Evolutionary conservation across 1,140 invertebrate genomes (phyloP).

Genomic region (Rhizoglyphus robini): DNA sequence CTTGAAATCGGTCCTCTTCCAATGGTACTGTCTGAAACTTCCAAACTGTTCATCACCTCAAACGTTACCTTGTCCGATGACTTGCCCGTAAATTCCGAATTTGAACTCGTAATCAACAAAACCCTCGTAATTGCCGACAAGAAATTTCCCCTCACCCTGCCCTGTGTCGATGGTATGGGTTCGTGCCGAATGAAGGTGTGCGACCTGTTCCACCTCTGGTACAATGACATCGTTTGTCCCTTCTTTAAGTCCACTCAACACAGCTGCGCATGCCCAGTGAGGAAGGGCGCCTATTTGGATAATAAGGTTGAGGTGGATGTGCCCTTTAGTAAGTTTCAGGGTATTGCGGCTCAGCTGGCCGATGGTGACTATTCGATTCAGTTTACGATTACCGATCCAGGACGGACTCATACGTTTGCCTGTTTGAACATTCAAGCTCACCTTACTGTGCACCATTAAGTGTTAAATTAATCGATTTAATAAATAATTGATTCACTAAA

Average conservation of each 20-base stretch:
- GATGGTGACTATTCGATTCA: conserved; percentile 2
- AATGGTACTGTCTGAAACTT: neutral
- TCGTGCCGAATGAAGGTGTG: conserved; percentile 1
- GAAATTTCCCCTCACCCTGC: neutral
- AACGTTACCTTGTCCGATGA: neutral
- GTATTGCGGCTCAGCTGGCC: neutral
- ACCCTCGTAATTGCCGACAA: neutral
- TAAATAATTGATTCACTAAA: too few relatives aligned
- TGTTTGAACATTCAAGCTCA: neutral
- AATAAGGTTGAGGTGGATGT: neutral
- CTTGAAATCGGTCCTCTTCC: conserved; percentile 3
- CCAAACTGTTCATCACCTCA: neutral
- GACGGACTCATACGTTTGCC: neutral
- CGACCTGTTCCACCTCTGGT: conserved; percentile 8
- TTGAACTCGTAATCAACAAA: neutral
- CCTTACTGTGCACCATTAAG: neutral
- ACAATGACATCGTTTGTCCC: conserved; percentile 15
- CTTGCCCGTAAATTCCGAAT: neutral
- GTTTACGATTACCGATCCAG: neutral
- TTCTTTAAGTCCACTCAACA: neutral
- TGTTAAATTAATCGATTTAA: too few relatives aligned
- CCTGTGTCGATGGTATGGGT: conserved; percentile 12
- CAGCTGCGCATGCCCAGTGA: neutral
- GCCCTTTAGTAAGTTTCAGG: neutral
- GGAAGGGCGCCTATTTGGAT: neutral